Evolutionary conservation across 2,113 vertebrate genomes (phyloP).

Genomic region (Siphamia tubifer): DNA sequence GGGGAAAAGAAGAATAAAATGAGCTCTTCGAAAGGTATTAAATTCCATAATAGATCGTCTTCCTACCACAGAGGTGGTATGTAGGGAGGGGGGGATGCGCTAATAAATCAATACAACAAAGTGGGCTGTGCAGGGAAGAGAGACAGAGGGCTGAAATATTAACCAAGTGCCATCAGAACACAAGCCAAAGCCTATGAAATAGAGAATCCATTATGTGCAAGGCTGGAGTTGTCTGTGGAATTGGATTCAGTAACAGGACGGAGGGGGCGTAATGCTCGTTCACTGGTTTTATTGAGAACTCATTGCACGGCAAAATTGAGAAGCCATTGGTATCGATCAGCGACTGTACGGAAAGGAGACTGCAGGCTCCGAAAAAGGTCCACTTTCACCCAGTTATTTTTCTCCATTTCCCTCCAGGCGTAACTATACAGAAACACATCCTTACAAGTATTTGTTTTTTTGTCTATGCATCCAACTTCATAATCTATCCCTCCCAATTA

Average conservation of each 20-base stretch:
- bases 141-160: conserved; percentile 77
- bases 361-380: neutral
- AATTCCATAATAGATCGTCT: conserved; percentile 74
- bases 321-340: conserved; percentile 74
- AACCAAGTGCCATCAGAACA: conserved; percentile 72
- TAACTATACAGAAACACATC: conserved; percentile 5
- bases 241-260: conserved; percentile 65
- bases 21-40: conserved; percentile 70
- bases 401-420: neutral
- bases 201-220: conserved; percentile 73
- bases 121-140: conserved; percentile 45
- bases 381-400: conserved; percentile 11
- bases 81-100: conserved; percentile 43
- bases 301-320: conserved; percentile 71
- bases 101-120: conserved; percentile 80
- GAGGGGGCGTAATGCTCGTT: conserved; percentile 44
- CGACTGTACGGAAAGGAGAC: neutral
- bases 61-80: conserved; percentile 57
- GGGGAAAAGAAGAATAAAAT: conserved; percentile 39
- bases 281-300: conserved; percentile 69
- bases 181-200: conserved; percentile 70
- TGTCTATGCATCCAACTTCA: neutral
- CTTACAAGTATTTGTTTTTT: neutral
- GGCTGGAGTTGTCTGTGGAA: conserved; percentile 65
- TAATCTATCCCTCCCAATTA: neutral